A percentile compares a stretch with the other conserved stretches of the same genome.
phyloP scores from a whole-genome alignment of 2,888 invertebrate genomes.

The Caradrina clavipalpis region DNA sequence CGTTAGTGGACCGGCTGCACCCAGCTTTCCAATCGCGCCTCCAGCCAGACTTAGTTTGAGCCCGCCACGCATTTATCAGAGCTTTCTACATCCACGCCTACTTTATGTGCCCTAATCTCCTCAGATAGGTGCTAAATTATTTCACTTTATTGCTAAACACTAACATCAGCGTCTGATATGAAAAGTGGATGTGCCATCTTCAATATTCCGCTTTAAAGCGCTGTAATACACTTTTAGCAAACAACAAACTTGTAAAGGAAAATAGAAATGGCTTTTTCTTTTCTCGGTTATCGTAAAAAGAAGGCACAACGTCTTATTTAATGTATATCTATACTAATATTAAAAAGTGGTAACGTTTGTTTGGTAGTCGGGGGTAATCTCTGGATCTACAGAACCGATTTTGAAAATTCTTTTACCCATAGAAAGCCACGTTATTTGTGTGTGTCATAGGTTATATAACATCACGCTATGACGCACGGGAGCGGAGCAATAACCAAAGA shows the following conservation, averaged over 20 bases:
- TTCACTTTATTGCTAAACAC: conserved; percentile 40
- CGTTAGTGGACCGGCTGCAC: conserved; percentile 81
- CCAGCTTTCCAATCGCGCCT: conserved; percentile 86
- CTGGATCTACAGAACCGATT: too few species aligned
- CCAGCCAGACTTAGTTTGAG: conserved; percentile 70
- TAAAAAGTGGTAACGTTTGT: too few species aligned
- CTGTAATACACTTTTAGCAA: not conserved
- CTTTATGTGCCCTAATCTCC: conserved; percentile 58
- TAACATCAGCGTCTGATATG: conserved; percentile 22
- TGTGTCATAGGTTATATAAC: too few species aligned
- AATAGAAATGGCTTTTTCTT: conserved; percentile 8
- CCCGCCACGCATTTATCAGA: conserved; percentile 75
- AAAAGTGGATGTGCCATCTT: conserved; percentile 11
- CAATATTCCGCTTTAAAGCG: conserved; percentile 8
- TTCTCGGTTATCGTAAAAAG: conserved; percentile 21
- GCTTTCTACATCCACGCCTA: conserved; percentile 78
- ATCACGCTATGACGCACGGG: too few species aligned
- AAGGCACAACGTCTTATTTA: conserved; percentile 3
- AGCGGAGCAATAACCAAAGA: too few species aligned
- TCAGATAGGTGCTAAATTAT: conserved; percentile 41
- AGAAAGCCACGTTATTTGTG: too few species aligned
- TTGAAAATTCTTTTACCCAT: too few species aligned
- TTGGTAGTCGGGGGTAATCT: too few species aligned
- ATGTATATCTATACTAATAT: too few species aligned
- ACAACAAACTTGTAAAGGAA: conserved; percentile 14